Conservation (phyloP, 2,888 invertebrate genomes). For the Malachius bipustulatus region DNA sequence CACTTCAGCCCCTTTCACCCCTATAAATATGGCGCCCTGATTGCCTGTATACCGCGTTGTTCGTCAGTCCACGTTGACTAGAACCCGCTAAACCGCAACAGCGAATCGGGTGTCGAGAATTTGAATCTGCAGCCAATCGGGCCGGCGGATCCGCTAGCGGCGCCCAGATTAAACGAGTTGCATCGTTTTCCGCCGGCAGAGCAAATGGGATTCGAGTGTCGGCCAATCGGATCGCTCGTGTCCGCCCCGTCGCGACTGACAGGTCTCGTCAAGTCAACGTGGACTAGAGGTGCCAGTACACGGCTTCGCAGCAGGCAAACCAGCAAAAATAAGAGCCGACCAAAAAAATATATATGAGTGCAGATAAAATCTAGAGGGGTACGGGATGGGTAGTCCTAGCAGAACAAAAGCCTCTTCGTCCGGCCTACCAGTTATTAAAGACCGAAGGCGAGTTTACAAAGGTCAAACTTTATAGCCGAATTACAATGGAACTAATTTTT, state of each 20-base stretch:
- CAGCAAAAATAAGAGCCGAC: constrained; percentile 39
- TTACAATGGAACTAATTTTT: constrained; percentile 34
- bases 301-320: constrained; percentile 38
- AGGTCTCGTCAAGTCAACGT: constrained; percentile 33
- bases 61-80: constrained; percentile 35
- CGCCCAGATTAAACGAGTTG: constrained; percentile 33
- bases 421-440: constrained; percentile 36
- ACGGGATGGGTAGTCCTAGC: constrained; percentile 34
- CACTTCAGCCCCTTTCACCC: constrained; percentile 40
- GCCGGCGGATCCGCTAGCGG: constrained; percentile 15
- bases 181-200: constrained; percentile 19
- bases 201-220: constrained; percentile 21
- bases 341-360: constrained; percentile 36
- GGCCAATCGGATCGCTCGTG: constrained; percentile 27
- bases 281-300: constrained; percentile 38
- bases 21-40: constrained; percentile 43
- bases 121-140: constrained; percentile 17
- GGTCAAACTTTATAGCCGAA: constrained; percentile 35
- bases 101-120: constrained; percentile 20
- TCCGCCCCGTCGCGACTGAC: constrained; percentile 29
- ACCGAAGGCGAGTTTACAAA: constrained; percentile 33
- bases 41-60: constrained; percentile 40
- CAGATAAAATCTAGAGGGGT: constrained; percentile 38
- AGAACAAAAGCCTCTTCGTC: constrained; percentile 35
- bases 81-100: constrained; percentile 15